Percentiles rank a stretch among this genome's conserved stretches.
These are phyloP conservation scores for Zaprionus obscuricornis DNA, from an alignment of 2,888 invertebrate genomes.

Conservation along the genomic window DNA sequence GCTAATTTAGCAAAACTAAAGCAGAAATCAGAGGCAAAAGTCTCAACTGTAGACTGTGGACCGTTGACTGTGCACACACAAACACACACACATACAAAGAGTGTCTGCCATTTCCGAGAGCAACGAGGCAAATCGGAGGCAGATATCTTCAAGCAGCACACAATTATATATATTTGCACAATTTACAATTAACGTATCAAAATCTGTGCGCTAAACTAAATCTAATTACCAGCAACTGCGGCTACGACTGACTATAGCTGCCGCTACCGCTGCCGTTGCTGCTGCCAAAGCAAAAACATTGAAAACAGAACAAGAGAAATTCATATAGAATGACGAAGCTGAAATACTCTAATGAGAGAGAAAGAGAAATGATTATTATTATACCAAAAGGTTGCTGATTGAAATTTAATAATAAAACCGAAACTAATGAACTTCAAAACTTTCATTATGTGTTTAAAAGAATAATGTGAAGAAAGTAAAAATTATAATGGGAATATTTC, in stretches of 20 bases:
- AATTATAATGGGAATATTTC: too few species aligned
- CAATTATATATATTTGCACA: slow-evolving; percentile 75
- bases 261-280: too few species aligned
- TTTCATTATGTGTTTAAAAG: too few species aligned
- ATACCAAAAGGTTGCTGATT: neutral
- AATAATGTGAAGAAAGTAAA: too few species aligned
- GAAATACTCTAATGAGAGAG: slow-evolving; percentile 30
- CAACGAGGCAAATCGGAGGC: slow-evolving; percentile 61
- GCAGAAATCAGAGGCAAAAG: slow-evolving; percentile 34
- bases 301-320: slow-evolving; percentile 3
- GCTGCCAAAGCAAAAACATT: slow-evolving; percentile 20
- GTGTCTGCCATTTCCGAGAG: slow-evolving; percentile 12
- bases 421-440: neutral
- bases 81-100: slow-evolving; percentile 4
- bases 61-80: too few species aligned
- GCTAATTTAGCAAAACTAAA: slow-evolving; percentile 73
- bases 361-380: neutral
- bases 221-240: slow-evolving; percentile 62
- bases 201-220: slow-evolving; percentile 72
- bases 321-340: slow-evolving; percentile 16
- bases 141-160: slow-evolving; percentile 40
- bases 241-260: too few species aligned
- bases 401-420: neutral
- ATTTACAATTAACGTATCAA: slow-evolving; percentile 76
- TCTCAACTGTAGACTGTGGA: too few species aligned